phyloP scores from a whole-genome alignment of 2,797 vertebrate species.

The Onychomys torridus region DNA sequence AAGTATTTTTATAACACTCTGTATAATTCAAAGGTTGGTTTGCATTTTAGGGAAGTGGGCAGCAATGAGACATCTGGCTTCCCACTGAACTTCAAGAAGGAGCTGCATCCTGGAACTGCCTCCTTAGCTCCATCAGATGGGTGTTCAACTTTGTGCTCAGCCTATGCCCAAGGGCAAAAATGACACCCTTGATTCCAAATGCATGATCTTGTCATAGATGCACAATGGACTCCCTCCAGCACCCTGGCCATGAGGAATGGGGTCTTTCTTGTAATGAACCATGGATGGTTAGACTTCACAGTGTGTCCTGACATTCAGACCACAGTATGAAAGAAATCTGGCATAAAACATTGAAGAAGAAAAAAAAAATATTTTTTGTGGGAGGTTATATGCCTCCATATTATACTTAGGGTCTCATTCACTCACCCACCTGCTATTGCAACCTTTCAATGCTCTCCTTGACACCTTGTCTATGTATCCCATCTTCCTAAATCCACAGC shows the following conservation, averaged over 20 bases:
- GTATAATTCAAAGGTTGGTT: constrained; percentile 34
- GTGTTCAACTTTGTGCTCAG: background rate
- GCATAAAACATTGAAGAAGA: background rate
- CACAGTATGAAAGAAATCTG: background rate
- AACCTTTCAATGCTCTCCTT: background rate
- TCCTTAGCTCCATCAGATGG: background rate
- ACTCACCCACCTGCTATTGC: background rate
- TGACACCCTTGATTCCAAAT: background rate
- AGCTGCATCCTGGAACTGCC: background rate
- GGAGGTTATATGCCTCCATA: background rate
- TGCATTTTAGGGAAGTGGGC: background rate
- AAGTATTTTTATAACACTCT: constrained; percentile 47
- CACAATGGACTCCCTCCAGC: background rate
- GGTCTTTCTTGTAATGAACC: background rate
- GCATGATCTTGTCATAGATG: background rate
- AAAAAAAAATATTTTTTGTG: background rate
- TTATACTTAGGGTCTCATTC: background rate
- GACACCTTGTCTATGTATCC: background rate
- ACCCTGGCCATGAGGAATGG: background rate
- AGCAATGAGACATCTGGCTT: background rate
- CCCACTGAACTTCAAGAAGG: background rate
- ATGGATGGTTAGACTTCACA: background rate
- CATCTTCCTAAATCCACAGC: background rate
- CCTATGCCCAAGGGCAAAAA: background rate
- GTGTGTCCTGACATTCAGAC: background rate